phyloP scores from a whole-genome alignment of 2,113 vertebrate genomes.

The Nansenia antarctica region DNA sequence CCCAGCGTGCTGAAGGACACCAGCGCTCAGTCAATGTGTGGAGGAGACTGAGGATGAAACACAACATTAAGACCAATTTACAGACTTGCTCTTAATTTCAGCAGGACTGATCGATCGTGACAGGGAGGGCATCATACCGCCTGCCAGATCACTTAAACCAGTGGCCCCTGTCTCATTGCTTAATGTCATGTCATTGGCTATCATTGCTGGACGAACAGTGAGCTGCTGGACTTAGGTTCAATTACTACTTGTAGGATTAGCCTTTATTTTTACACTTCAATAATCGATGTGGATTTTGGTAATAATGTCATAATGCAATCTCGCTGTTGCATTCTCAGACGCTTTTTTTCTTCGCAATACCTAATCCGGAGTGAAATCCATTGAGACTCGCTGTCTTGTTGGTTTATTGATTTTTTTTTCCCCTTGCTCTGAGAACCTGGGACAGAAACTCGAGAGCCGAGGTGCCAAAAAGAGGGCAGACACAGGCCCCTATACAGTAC shows the following conservation, averaged over 20 bases:
- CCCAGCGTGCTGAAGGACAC: constrained; percentile 70
- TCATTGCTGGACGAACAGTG: constrained; percentile 61
- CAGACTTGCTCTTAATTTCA: constrained; percentile 79
- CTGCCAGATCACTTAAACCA: constrained; percentile 79
- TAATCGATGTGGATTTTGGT: constrained; percentile 78
- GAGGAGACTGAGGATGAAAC: constrained; percentile 74
- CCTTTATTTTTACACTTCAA: constrained; percentile 66
- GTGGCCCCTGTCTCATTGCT: constrained; percentile 68
- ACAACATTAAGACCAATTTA: constrained; percentile 80
- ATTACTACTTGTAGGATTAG: constrained; percentile 72
- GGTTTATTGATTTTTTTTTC: constrained; percentile 73
- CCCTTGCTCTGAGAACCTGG: constrained; percentile 57
- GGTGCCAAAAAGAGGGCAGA: constrained; percentile 54
- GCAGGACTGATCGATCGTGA: constrained; percentile 79
- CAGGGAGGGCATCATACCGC: constrained; percentile 75
- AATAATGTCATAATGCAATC: constrained; percentile 71
- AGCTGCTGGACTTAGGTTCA: constrained; percentile 66
- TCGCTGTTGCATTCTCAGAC: constrained; percentile 49
- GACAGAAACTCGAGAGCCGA: constrained; percentile 62
- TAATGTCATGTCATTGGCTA: constrained; percentile 75
- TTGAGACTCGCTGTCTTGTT: constrained; percentile 70
- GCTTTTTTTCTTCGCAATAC: constrained; percentile 39
- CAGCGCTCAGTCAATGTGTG: constrained; percentile 62
- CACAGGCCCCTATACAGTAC: constrained; percentile 10
- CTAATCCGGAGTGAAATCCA: constrained; percentile 76